These are phyloP conservation scores for Acromyrmex charruanus DNA, from an alignment of 1,140 invertebrate species.

Conservation along the genomic window DNA sequence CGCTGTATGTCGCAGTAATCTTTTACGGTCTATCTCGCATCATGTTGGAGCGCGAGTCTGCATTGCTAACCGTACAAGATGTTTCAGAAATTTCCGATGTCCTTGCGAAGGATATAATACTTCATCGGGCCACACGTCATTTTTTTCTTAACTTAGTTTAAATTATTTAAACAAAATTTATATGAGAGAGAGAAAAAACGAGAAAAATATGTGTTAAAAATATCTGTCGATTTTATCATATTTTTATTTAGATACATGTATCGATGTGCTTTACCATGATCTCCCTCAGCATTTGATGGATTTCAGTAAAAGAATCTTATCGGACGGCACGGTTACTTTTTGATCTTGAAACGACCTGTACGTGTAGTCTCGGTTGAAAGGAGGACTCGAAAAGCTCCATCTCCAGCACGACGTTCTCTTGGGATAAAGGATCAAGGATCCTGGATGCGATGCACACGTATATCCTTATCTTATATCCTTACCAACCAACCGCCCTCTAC, in stretches of 20 bases:
- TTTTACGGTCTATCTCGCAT: slow-evolving; percentile 83
- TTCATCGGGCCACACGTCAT: neutral
- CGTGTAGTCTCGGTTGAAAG: slow-evolving; percentile 76
- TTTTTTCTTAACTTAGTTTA: neutral
- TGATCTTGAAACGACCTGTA: slow-evolving; percentile 70
- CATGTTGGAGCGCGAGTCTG: slow-evolving; percentile 73
- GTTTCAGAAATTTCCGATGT: slow-evolving; percentile 69
- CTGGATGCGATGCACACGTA: slow-evolving; percentile 83
- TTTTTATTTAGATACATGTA: neutral
- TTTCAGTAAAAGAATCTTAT: neutral
- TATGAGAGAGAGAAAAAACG: neutral
- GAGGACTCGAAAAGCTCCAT: slow-evolving; percentile 81
- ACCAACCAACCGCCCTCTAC: slow-evolving; percentile 68
- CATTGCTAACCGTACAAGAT: slow-evolving; percentile 72
- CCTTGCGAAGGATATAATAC: neutral
- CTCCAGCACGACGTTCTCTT: slow-evolving; percentile 79
- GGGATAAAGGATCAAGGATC: slow-evolving; percentile 85
- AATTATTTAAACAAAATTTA: neutral
- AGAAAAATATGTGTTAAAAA: neutral
- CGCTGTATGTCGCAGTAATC: slow-evolving; percentile 83
- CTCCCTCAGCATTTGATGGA: neutral
- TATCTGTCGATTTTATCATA: neutral
- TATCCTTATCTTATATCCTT: slow-evolving; percentile 84
- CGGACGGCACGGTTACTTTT: neutral
- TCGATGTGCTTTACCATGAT: neutral